These are phyloP conservation scores for Trematocara unimaculatum DNA, from an alignment of 2,113 vertebrate genomes.

Conservation along the genomic window DNA sequence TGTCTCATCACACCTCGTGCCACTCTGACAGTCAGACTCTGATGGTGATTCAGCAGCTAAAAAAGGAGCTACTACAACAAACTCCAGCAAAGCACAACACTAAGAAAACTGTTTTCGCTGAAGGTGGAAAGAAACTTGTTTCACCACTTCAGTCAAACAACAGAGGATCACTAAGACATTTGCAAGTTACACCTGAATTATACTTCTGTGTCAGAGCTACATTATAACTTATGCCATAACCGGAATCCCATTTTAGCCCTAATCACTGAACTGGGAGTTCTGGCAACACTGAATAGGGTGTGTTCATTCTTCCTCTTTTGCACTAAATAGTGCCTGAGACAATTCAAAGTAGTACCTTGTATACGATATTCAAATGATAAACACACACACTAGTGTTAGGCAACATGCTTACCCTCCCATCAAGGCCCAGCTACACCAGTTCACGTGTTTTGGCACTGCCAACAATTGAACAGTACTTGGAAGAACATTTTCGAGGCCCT, in stretches of 20 bases:
- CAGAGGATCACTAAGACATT: background rate
- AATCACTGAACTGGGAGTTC: background rate
- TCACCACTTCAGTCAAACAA: fast-evolving
- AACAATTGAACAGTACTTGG: background rate
- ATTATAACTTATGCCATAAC: background rate
- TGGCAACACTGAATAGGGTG: background rate
- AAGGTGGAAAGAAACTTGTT: background rate
- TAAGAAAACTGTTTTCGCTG: background rate
- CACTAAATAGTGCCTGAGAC: background rate
- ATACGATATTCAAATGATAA: background rate
- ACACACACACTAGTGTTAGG: background rate
- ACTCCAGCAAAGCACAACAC: background rate
- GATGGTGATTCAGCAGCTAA: background rate
- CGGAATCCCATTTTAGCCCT: background rate
- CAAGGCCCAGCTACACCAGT: background rate
- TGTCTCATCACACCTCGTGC: background rate
- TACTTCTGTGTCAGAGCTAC: background rate
- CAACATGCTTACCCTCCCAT: background rate
- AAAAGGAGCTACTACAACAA: background rate
- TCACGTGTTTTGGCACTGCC: fast-evolving
- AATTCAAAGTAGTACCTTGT: fast-evolving
- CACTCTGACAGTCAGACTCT: fast-evolving
- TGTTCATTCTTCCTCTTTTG: background rate
- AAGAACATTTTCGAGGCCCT: background rate
- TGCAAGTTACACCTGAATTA: background rate